Base-by-base conservation (phyloP, 2,888 invertebrate species). In the Candidula unifasciata region DNA sequence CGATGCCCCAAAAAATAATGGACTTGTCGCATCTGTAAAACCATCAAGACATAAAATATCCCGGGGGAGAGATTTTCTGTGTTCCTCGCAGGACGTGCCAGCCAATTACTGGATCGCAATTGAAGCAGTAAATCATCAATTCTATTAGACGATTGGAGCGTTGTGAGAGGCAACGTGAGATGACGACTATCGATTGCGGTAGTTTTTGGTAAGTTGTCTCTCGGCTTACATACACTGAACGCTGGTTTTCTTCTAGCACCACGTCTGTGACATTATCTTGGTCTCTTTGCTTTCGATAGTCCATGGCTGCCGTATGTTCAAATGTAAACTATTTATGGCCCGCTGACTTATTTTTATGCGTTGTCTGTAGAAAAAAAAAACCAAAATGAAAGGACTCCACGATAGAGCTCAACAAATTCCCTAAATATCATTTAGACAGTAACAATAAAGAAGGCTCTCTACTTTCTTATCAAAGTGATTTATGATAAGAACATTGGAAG, bases 21-120 rank as follows among this genome's bases (percentile, higher is more conserved):
- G 81, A 73, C 81, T 73, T 81, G 73, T 60, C 73, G 73, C 57
- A 71, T 71, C 60, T n/a, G 81, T 73, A 71, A 81, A 73, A 81
- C 81, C 71, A 82, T 76, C 76, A 82, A 76, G 66, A 76, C 76
- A 64, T 82, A 74, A 82, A 80, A 52, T 76, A 66, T 82, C 66
- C 82, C 82, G 33, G 37, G 82, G 68, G 82, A 76, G 60, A 76
- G 82, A 64, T 82, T 82, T 76, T 44, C 64, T 73, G 82, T 66
- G 73, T 73, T 81, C 73, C 71, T 73, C 27, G 37, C 30, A 33
- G 54, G 76, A 74, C 82, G 73, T 74, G 76, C 82, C 68, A 68
- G 82, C 76, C 82, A 82, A 82, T 82, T 82, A 82, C 82, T 73
- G 76, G 76, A 66, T 64, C 76, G 71, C 82, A 66, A 82, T 82